A percentile compares a stretch with the other conserved stretches of the same genome.
These are phyloP conservation scores for Aleiodes leptofemur DNA, from an alignment of 2,888 invertebrate genomes.

Conservation along the genomic window DNA sequence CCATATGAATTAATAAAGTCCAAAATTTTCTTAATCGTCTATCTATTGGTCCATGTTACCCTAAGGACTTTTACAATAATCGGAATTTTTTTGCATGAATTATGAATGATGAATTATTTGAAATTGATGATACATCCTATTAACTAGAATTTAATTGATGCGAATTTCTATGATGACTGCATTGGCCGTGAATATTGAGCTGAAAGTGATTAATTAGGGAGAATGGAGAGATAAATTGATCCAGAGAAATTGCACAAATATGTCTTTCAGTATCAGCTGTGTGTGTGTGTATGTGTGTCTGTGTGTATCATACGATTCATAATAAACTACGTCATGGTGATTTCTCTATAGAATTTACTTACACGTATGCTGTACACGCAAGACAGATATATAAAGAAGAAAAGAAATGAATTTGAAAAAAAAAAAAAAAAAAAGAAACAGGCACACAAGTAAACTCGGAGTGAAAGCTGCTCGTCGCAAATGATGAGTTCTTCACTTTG, in stretches of 20 bases:
- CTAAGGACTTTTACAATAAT: too few species aligned
- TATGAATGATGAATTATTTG: neutral
- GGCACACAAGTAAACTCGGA: neutral
- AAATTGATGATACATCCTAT: too few species aligned
- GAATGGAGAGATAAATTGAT: too few species aligned
- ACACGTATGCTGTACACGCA: neutral
- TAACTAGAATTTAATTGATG: too few species aligned
- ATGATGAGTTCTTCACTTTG: neutral
- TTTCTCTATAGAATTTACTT: conserved; percentile 11
- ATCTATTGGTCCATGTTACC: too few species aligned
- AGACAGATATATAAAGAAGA: neutral
- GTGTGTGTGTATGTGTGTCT: neutral
- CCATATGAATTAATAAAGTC: too few species aligned
- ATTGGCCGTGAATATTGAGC: too few species aligned
- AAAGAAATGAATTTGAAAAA: neutral
- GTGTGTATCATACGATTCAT: conserved; percentile 14
- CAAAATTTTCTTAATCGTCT: too few species aligned
- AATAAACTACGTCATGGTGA: conserved; percentile 28
- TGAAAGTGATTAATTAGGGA: too few species aligned
- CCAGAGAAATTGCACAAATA: too few species aligned
- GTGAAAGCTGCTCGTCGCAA: conserved; percentile 25
- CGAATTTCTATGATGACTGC: too few species aligned
- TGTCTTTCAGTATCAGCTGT: neutral
- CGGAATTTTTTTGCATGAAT: neutral
- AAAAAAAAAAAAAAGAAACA: conserved; percentile 12